Percentiles rank a stretch among this genome's conserved stretches.
Evolutionary conservation across 2,113 vertebrate species (phyloP).

Genomic region (Cairina moschata): DNA sequence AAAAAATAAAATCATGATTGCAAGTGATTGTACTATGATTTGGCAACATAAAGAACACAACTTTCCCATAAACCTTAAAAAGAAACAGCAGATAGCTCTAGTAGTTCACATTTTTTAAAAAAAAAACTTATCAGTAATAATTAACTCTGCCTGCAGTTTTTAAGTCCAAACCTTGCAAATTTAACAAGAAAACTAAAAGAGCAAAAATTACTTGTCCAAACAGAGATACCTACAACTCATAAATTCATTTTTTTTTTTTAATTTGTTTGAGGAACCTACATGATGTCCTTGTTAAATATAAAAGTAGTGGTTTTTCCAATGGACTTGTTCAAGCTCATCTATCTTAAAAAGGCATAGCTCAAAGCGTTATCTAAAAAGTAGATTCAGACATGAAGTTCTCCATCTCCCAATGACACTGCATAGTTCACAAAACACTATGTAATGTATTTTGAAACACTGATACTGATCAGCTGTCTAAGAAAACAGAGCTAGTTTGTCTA

Average conservation of each 20-base stretch:
- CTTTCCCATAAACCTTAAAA: neutral
- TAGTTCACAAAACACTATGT: neutral
- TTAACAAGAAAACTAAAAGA: neutral
- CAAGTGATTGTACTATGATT: neutral
- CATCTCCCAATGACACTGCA: neutral
- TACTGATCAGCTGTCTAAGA: constrained; percentile 6
- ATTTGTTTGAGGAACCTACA: neutral
- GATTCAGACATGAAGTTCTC: neutral
- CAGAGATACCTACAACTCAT: neutral
- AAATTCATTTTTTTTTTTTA: neutral
- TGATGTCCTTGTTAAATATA: neutral
- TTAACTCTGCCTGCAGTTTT: neutral
- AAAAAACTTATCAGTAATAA: neutral
- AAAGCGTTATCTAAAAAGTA: constrained; percentile 21
- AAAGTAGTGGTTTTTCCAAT: neutral
- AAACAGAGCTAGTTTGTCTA: neutral
- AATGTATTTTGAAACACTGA: neutral
- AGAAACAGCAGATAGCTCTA: neutral
- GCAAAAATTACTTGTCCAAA: neutral
- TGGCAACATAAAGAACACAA: neutral
- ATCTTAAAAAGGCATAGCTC: neutral
- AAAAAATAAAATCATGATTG: neutral
- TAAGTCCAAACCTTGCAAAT: neutral
- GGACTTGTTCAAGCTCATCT: neutral
- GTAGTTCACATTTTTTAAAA: constrained; percentile 23